Evolutionary conservation across 2,888 invertebrate species (phyloP).

Genomic region (Amphipoea lucens): DNA sequence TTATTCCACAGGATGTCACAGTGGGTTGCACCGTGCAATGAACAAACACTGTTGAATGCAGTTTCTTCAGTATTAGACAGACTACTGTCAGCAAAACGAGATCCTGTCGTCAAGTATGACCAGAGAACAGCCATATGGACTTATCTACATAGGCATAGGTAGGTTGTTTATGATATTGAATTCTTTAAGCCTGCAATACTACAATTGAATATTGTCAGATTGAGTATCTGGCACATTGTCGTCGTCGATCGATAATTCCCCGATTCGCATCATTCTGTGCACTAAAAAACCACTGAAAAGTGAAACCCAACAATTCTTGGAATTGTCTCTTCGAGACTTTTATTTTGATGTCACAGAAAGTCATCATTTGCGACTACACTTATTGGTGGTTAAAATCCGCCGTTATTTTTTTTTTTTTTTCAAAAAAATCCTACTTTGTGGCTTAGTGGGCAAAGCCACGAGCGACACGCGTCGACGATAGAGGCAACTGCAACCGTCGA

Average conservation of each 20-base stretch:
- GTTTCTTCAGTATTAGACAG: constrained; percentile 97
- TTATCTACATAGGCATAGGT: constrained; percentile 95
- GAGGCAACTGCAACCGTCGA: too few relatives aligned
- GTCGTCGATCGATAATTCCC: not conserved
- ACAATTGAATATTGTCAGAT: not conserved
- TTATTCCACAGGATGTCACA: constrained; percentile 89
- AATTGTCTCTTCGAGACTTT: not conserved
- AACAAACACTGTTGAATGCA: constrained; percentile 94
- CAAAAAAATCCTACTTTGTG: too few relatives aligned
- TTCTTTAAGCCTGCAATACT: not conserved
- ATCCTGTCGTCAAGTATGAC: constrained; percentile 98
- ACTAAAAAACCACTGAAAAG: not conserved
- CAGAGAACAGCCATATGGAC: constrained; percentile 98
- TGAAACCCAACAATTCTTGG: not conserved
- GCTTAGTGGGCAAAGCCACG: too few relatives aligned
- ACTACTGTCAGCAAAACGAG: constrained; percentile 94
- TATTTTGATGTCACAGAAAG: too few relatives aligned
- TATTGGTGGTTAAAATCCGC: too few relatives aligned
- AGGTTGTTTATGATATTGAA: not conserved
- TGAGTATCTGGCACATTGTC: not conserved
- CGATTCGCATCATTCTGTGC: not conserved
- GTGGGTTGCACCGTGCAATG: constrained; percentile 89
- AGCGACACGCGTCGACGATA: too few relatives aligned
- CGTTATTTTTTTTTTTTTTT: too few relatives aligned
- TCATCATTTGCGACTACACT: not conserved